phyloP scores from a whole-genome alignment of 2,888 invertebrate genomes.

The Antheraea yamamai region DNA sequence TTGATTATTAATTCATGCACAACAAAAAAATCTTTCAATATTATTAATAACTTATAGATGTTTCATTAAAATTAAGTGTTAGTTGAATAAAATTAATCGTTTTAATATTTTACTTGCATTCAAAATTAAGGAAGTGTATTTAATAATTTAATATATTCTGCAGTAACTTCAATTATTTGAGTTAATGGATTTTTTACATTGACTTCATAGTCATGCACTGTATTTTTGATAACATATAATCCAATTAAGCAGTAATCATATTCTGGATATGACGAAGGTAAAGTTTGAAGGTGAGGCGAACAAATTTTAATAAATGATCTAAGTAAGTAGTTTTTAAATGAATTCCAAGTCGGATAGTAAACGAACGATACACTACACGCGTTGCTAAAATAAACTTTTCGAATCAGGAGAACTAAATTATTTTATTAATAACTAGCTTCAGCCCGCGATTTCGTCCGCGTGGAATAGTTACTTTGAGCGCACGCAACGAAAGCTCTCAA shows the following conservation, averaged over 20 bases:
- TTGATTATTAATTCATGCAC: conserved; percentile 39
- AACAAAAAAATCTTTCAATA: conserved; percentile 22
- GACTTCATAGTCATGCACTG: not conserved
- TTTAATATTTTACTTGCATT: conserved; percentile 9
- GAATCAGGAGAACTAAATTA: too few relatives aligned
- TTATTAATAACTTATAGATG: not conserved
- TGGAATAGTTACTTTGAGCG: too few relatives aligned
- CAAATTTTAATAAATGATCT: not conserved
- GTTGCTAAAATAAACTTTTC: too few relatives aligned
- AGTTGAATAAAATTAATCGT: not conserved
- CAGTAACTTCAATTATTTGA: not conserved
- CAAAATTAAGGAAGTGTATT: not conserved
- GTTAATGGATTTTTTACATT: conserved; percentile 9
- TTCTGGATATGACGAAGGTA: not conserved
- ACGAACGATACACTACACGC: too few relatives aligned
- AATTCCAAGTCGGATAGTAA: too few relatives aligned
- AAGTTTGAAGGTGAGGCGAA: not conserved
- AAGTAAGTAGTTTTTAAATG: too few relatives aligned
- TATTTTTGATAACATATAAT: not conserved
- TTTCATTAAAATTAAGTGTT: conserved; percentile 4
- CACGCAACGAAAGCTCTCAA: too few relatives aligned
- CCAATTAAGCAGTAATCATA: not conserved
- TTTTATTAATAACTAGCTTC: too few relatives aligned
- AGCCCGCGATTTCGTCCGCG: too few relatives aligned
- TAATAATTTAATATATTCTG: not conserved